phyloP scores from a whole-genome alignment of 1,140 invertebrate genomes.

The Mycetomoellerius zeteki region DNA sequence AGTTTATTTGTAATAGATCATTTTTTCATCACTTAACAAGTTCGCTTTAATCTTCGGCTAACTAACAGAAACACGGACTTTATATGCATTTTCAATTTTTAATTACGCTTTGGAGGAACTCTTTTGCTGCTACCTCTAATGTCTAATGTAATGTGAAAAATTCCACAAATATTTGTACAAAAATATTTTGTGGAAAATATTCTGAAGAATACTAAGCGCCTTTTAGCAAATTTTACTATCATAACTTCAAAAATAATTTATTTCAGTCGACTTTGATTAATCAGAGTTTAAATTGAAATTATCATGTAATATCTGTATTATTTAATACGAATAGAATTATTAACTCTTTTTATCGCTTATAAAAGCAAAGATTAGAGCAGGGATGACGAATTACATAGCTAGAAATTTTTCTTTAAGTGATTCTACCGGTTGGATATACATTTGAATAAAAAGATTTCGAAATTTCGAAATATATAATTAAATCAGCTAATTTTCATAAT shows the following conservation, averaged over 20 bases:
- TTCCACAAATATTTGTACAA: neutral
- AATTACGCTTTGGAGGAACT: too few species aligned
- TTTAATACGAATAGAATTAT: neutral
- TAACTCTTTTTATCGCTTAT: neutral
- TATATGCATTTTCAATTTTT: too few species aligned
- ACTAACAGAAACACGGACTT: too few species aligned
- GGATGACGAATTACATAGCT: neutral
- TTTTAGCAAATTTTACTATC: too few species aligned
- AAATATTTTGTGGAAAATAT: neutral
- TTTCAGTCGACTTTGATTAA: neutral
- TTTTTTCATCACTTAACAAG: too few species aligned
- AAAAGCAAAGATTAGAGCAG: neutral
- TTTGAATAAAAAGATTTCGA: neutral
- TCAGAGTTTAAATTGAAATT: neutral
- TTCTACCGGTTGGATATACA: neutral
- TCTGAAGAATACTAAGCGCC: neutral
- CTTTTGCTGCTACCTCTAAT: too few species aligned
- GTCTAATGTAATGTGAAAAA: too few species aligned
- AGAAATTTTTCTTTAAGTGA: neutral
- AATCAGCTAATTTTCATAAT: slow-evolving; percentile 12
- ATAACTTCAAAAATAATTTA: neutral
- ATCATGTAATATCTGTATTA: neutral
- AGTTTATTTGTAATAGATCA: too few species aligned
- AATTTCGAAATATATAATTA: neutral
- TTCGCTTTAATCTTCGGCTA: too few species aligned